Conservation (phyloP, 2,797 vertebrate genomes). For the Sebastes hubbsi region DNA sequence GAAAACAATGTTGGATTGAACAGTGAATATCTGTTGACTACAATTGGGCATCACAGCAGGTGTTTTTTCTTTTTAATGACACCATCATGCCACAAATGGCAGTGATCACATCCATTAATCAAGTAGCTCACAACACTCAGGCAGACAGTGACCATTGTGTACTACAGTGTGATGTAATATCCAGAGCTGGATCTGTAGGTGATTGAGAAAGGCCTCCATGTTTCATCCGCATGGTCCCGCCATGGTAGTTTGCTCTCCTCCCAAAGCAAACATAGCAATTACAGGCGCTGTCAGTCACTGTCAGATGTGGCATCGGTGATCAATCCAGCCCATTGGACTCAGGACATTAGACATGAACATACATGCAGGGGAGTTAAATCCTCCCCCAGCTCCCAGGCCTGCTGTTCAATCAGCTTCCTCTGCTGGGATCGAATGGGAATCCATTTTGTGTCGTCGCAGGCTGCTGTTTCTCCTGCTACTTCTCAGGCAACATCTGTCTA, state of each 20-base stretch:
- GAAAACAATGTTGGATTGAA: conserved; percentile 7
- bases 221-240: conserved; percentile 31
- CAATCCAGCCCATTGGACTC: conserved; percentile 68
- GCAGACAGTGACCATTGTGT: neutral
- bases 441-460: conserved; percentile 53
- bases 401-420: conserved; percentile 55
- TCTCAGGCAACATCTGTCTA: conserved; percentile 30
- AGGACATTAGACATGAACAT: conserved; percentile 63
- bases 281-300: conserved; percentile 71
- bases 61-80: conserved; percentile 3
- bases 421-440: conserved; percentile 25
- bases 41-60: conserved; percentile 1
- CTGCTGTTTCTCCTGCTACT: conserved; percentile 19
- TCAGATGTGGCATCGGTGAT: conserved; percentile 67
- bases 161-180: conserved; percentile 14
- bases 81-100: conserved; percentile 10
- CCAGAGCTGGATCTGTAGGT: conserved; percentile 32
- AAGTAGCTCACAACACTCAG: conserved; percentile 3
- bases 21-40: neutral
- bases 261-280: conserved; percentile 74
- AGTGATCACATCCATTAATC: conserved; percentile 40
- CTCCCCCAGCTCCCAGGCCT: conserved; percentile 44
- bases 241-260: conserved; percentile 46
- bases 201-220: conserved; percentile 34
- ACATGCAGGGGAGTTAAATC: conserved; percentile 61